Conservation (phyloP, 2,888 invertebrate genomes). For the Sphinx pinastri region DNA sequence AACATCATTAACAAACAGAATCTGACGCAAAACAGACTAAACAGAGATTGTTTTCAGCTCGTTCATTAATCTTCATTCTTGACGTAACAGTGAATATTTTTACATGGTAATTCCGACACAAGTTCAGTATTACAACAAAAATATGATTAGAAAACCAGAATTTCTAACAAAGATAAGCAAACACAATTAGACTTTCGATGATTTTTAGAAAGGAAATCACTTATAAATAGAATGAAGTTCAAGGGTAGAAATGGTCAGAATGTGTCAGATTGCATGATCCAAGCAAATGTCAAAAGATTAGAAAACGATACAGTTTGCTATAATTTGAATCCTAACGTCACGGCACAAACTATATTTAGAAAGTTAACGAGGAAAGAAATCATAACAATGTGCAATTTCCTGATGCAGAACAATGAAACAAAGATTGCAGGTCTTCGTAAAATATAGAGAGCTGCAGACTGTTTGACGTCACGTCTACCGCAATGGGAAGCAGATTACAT, state of each 20-base stretch:
- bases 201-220: background rate
- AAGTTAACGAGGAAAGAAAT: slow-evolving; percentile 8
- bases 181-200: background rate
- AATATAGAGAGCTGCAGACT: background rate
- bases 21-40: slow-evolving; percentile 4
- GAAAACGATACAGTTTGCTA: background rate
- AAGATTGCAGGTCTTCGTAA: slow-evolving; percentile 21
- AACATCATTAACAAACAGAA: background rate
- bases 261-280: background rate
- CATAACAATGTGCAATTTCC: slow-evolving; percentile 16
- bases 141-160: background rate
- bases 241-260: too few species aligned
- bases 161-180: background rate
- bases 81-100: background rate
- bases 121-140: background rate
- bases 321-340: background rate
- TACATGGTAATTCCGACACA: background rate
- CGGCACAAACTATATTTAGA: background rate
- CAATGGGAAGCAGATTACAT: background rate
- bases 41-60: background rate
- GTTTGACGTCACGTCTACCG: slow-evolving; percentile 8
- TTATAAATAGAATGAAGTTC: background rate
- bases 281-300: background rate
- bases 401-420: slow-evolving; percentile 10
- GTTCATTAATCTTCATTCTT: background rate